Percentiles rank a stretch among this genome's conserved stretches.
Conservation (phyloP, 2,113 vertebrate species). For the Heliornis fulica region DNA sequence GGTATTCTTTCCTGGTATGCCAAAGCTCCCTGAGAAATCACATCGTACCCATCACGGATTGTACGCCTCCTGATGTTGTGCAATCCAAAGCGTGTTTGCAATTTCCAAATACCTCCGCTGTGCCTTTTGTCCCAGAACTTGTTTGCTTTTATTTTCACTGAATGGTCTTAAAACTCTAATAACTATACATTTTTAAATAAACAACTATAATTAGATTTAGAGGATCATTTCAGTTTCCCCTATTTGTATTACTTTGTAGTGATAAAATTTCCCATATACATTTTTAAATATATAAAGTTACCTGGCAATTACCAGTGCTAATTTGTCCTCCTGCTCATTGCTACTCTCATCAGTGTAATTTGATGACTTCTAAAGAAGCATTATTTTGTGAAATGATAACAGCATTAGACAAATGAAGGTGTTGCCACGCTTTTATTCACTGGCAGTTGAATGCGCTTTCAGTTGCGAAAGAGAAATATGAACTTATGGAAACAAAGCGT, state of each 20-base stretch:
- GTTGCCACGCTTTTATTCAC: background rate
- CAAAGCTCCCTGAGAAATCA: background rate
- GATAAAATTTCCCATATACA: background rate
- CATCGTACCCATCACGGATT: background rate
- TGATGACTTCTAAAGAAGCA: background rate
- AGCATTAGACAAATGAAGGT: background rate
- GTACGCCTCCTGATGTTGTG: background rate
- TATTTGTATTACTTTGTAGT: background rate
- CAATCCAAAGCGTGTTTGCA: background rate
- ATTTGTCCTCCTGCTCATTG: background rate
- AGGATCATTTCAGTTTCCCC: background rate
- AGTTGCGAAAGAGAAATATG: background rate
- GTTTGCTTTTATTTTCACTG: conserved; percentile 49
- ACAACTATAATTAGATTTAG: background rate
- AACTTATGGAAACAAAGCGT: background rate
- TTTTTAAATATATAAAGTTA: background rate
- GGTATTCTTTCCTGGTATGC: background rate
- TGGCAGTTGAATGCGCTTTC: background rate
- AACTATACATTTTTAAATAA: background rate
- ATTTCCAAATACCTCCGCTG: conserved; percentile 6
- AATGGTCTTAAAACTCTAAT: background rate
- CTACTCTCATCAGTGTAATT: background rate
- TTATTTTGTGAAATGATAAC: background rate
- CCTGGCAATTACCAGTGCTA: background rate
- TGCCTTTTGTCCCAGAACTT: conserved; percentile 31